Evolutionary conservation across 2,113 vertebrate genomes (phyloP).

Genomic region (Craseonycteris thonglongyai): DNA sequence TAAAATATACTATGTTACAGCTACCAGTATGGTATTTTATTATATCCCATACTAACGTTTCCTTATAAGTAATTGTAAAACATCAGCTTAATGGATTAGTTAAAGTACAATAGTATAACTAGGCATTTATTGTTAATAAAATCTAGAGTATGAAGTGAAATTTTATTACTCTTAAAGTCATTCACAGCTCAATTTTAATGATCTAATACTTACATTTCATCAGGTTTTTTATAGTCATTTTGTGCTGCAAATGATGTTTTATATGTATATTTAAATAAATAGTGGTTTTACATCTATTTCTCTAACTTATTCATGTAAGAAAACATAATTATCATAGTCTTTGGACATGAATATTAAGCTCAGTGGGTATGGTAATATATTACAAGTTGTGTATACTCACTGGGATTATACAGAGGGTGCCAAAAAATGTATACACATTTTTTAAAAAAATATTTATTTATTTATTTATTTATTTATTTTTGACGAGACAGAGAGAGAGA

Average conservation of each 20-base stretch:
- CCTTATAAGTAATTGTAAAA: conserved; percentile 75
- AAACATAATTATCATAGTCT: conserved; percentile 31
- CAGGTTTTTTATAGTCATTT: conserved; percentile 35
- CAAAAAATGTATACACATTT: too few species aligned
- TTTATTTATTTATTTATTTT: too few species aligned
- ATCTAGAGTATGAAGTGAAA: conserved; percentile 58
- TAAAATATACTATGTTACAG: conserved; percentile 74
- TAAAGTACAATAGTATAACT: conserved; percentile 55
- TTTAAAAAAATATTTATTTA: too few species aligned
- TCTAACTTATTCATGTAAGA: conserved; percentile 29
- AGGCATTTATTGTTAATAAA: conserved; percentile 66
- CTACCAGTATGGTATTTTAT: conserved; percentile 64
- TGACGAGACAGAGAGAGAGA: too few species aligned
- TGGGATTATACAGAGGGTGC: too few species aligned
- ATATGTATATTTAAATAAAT: conserved; percentile 39
- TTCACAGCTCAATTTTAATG: conserved; percentile 42
- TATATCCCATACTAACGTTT: conserved; percentile 70
- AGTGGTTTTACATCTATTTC: conserved; percentile 38
- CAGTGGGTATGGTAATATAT: neutral
- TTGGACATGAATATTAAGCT: neutral
- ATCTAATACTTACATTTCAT: neutral
- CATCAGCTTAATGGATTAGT: conserved; percentile 65
- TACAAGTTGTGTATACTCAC: neutral
- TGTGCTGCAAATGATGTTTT: conserved; percentile 24
- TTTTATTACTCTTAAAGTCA: conserved; percentile 59